Conservation (phyloP, 2,888 invertebrate species). For the Apamea epomidion region DNA sequence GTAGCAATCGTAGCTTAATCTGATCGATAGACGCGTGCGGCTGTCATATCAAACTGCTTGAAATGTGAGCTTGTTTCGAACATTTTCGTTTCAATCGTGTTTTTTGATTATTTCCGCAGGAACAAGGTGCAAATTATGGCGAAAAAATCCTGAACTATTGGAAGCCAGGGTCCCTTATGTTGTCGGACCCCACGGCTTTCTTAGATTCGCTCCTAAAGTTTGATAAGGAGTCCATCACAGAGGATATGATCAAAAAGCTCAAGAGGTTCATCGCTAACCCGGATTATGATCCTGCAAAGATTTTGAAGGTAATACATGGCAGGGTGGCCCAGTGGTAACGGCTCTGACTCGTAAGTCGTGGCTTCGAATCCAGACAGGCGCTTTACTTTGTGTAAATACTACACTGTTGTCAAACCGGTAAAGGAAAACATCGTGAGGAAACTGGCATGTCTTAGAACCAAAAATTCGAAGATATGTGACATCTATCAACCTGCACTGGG, state of each 20-base stretch:
- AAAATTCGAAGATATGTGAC: neutral
- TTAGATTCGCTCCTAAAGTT: constrained; percentile 95
- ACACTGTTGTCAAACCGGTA: neutral
- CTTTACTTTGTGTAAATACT: neutral
- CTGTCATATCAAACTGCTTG: no score
- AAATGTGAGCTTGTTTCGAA: neutral
- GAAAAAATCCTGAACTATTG: constrained; percentile 97
- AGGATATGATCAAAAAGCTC: constrained; percentile 95
- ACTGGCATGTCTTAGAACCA: neutral
- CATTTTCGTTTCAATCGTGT: neutral
- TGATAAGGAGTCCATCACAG: constrained; percentile 95
- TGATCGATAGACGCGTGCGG: no score
- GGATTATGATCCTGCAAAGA: constrained; percentile 95
- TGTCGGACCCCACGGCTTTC: constrained; percentile 96
- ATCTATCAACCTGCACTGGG: neutral
- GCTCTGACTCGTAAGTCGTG: neutral
- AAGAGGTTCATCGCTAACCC: constrained; percentile 94
- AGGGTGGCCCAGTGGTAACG: neutral
- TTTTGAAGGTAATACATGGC: constrained; percentile 87
- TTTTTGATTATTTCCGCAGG: constrained; percentile 74
- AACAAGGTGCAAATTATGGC: constrained; percentile 92
- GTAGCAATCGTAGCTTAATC: no score
- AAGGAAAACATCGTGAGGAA: neutral
- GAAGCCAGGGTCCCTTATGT: constrained; percentile 95
- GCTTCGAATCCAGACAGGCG: neutral